Evolutionary conservation across 64 coral and sea anemone genomes (phyloP), one percentile per base, ranked within the genome.

Genomic region (Trachythela sp.): DNA sequence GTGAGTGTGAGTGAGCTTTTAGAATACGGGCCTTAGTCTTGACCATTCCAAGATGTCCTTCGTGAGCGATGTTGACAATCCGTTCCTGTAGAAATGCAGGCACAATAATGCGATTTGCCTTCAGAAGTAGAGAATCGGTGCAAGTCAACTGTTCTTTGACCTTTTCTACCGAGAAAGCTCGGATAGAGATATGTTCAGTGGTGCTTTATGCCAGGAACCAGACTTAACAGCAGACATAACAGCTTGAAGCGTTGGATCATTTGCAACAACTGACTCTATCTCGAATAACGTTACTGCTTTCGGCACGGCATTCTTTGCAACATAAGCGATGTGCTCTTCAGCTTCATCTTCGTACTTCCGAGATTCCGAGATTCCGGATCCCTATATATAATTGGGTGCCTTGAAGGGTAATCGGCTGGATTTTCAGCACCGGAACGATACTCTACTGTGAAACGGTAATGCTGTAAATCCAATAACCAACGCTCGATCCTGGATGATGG

Each of bases 381-480:
- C 67, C 86, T 86, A 45, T n/a, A n/a, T n/a, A n/a, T n/a, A 50
- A 92, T 85, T 48, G 91, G 91, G 86, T 88, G 86, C 87, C 91
- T 92, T 5, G 86, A 92, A 64, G 91, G 10, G 35, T 88, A 88
- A 38, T 93, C 83, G 15, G 83, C 71, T 77, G 90, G 84, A 80
- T 88, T 92, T 32, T 36, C 38, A 37, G 42, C 17, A 40, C 76
- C 87, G 0, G 41, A 77, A 37, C 18, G 77, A 72, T 92, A 89
- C 26, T 92, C 86, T 22, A 88, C 91, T 67, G 87, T 92, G 86
- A 92, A 92, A 8, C 77, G 86, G 48, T 92, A 93, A 20, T 93
- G 83, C 34, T 93, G 80, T 32, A 93, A 58, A 68, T 89, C 92
- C 80, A 93, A 30, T 9, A 93, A 49, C 92, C 88, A 89, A 32